Conservation (phyloP, 2,888 invertebrate genomes). For the Pristionchus exspectatus region DNA sequence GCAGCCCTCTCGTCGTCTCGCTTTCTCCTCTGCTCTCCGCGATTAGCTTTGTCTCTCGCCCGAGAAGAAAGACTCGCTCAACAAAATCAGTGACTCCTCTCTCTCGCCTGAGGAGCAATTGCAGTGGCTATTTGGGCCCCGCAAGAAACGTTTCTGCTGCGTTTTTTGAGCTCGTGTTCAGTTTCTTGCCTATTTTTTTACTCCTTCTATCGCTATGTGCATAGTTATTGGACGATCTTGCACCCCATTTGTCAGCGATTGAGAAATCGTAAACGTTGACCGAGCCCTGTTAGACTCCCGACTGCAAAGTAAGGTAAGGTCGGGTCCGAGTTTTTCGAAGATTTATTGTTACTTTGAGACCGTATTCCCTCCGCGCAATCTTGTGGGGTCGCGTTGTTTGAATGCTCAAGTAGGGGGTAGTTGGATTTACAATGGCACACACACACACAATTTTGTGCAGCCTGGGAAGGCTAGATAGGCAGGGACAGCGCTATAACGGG, state of each 20-base stretch:
- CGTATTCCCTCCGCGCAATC: not conserved
- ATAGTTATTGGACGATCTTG: too few relatives aligned
- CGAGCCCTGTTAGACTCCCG: too few relatives aligned
- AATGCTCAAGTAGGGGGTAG: not conserved
- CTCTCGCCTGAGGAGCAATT: constrained; percentile 24
- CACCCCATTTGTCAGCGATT: too few relatives aligned
- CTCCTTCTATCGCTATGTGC: too few relatives aligned
- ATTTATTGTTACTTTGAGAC: not conserved
- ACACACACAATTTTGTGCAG: too few relatives aligned
- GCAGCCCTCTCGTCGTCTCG: not conserved
- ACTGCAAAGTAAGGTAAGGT: too few relatives aligned
- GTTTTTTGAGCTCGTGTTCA: not conserved
- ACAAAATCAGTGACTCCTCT: not conserved
- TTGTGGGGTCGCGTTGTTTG: not conserved
- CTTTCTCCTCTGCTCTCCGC: not conserved
- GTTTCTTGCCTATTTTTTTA: not conserved
- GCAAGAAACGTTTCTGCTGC: not conserved
- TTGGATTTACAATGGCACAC: constrained; percentile 34
- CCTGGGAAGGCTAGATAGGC: constrained; percentile 2
- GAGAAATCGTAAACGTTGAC: too few relatives aligned
- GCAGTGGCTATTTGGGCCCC: not conserved
- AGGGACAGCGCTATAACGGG: not conserved
- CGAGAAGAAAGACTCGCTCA: not conserved
- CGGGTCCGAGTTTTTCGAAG: too few relatives aligned
- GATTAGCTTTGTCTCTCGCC: not conserved